phyloP scores from a whole-genome alignment of 1,140 invertebrate species.

The Melanaphis sacchari region DNA sequence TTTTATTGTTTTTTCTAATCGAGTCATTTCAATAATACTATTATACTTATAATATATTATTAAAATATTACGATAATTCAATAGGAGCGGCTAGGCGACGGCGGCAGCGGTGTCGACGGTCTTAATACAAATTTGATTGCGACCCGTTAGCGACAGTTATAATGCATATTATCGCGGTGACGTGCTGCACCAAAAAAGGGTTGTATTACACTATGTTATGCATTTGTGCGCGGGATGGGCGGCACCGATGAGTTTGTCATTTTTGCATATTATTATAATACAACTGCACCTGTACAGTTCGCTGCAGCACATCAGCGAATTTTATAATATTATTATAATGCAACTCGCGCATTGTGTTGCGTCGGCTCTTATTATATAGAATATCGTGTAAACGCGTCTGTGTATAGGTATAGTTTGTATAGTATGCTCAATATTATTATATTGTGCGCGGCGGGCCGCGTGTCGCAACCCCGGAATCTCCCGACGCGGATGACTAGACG shows the following conservation, averaged over 20 bases:
- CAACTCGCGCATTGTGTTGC: not conserved
- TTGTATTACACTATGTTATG: not conserved
- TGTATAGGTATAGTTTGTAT: not conserved
- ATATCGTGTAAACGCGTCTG: not conserved
- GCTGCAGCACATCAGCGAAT: not conserved
- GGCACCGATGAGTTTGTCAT: not conserved
- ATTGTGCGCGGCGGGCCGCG: not conserved
- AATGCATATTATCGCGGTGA: not conserved
- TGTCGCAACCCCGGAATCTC: conserved; percentile 24
- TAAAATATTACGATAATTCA: not conserved
- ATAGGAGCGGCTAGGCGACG: not conserved
- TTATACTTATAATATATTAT: not conserved
- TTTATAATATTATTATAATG: not conserved
- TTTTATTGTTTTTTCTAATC: not conserved
- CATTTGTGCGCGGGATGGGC: no score
- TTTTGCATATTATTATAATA: not conserved
- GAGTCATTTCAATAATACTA: not conserved
- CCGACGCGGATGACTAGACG: not conserved
- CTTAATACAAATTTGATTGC: not conserved
- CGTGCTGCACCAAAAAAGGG: not conserved
- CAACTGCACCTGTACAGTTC: not conserved
- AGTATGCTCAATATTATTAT: not conserved
- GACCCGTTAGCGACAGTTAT: not conserved
- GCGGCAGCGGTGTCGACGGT: not conserved
- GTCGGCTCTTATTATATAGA: not conserved